Evolutionary conservation across 2,797 vertebrate genomes (phyloP), one percentile per base, ranked within the genome.

Genomic region (Micrastur ruficollis): DNA sequence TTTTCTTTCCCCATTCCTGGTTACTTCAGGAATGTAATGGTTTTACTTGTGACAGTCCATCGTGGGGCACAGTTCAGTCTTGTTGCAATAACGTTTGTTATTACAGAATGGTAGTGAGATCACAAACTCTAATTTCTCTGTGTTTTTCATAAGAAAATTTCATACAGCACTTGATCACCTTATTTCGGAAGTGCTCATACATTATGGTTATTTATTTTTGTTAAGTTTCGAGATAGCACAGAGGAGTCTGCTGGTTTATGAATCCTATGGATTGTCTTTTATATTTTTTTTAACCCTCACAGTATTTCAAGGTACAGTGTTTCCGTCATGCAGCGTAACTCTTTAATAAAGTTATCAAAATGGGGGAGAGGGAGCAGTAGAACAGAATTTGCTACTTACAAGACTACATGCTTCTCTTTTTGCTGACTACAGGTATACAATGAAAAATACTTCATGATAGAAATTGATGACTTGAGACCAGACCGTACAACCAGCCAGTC

Each of bases 371-470:
- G 46, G 47, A 74, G 61, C 26, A 46, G 22, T 15, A 72, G 36
- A 53, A 75, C 21, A 25, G 46, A 76, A n/a, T 75, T 31, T 49
- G 38, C 83, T n/a, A 8, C 55, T 96, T 59, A 66, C 12, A 27
- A 65, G 63, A 66, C 26, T 17, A 29, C 58, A 0, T 76, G 20
- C 62, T 78, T 94, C 17, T 96, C 59, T 97, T 71, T 95, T 95
- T 81, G 68, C 93, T 92, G 52, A 40, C 67, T 89, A 14, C 97
- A 99, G 99, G 99, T 99, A 65, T 99, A 98, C 96, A 98, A 97
- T 93, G 98, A 99, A 74, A 98, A 98, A 74, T 99, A 99, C 96
- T 99, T 99, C 98, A 93, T 99, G 97, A 98, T 99, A 89, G 98
- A 98, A 81, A 98, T 99, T 83, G 99, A 99, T 34, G 98, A 99